Evolutionary conservation across 2,797 vertebrate genomes (phyloP), one percentile per base, ranked within the genome.

Genomic region (Hipposideros larvatus): DNA sequence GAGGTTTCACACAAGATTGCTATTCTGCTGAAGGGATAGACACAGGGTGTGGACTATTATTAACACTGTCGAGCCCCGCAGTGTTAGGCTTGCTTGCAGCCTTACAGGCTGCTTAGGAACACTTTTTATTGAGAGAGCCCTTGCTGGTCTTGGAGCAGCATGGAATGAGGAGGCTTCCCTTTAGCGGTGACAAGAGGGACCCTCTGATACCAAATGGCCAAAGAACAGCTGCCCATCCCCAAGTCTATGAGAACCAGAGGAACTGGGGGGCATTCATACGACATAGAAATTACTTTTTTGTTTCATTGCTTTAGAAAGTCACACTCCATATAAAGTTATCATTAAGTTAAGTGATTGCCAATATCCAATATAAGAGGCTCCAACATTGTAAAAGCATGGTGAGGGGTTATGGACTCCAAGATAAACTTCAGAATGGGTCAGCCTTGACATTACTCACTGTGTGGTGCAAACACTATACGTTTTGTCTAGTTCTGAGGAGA

Each of bases 271-370:
- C 7, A n/a, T 10, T 57, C 11, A 37, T 19, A 37, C 0, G 13
- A n/a, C 53, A 61, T 13, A 57, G 24, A 90, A 90, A 86, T 46
- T 61, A 26, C 41, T 87, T 66, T 68, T 75, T 75, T 80, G 34
- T 86, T 73, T 70, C 22, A 2, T 2, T 84, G 70, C 24, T 95
- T 89, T 92, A 66, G 46, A 65, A 78, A 93, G 71, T 87, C 79
- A 28, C 5, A 79, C 16, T 14, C n/a, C 41, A 82, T 31, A n/a
- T 16, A 57, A 2, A 74, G 59, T 43, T 31, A 46, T 41, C 31
- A 28, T 37, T 68, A 95, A 91, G 93, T 34, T 74, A 66, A 59
- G 1, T 22, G 22, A 55, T 11, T 3, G 15, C 65, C 37, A 31
- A 65, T 15, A 15, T n/a, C 22, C 70, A 77, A 77, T 1, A 13